A percentile compares a stretch with the other conserved stretches of the same genome.
Evolutionary conservation across 2,113 vertebrate species (phyloP).

Genomic region (Ia io): DNA sequence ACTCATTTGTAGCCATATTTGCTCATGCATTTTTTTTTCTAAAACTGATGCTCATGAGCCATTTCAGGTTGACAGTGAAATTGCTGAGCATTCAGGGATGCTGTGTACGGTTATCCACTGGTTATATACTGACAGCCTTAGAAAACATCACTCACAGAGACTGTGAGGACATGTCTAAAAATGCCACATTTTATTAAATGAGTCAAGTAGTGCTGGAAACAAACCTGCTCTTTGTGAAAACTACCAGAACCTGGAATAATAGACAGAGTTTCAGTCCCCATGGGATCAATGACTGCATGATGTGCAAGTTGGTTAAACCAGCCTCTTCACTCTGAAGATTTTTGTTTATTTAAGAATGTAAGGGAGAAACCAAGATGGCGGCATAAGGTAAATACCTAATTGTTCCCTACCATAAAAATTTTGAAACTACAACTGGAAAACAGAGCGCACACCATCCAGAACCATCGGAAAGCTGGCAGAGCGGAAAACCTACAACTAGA

Average conservation of each 20-base stretch:
- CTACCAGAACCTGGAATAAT: not conserved
- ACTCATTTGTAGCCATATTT: not conserved
- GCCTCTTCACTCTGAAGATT: not conserved
- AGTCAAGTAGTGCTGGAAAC: not conserved
- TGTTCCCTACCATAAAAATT: too few species aligned
- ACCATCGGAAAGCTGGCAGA: too few species aligned
- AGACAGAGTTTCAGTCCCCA: not conserved
- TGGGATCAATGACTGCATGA: not conserved
- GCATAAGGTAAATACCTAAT: too few species aligned
- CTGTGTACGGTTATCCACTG: not conserved
- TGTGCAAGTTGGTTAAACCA: not conserved
- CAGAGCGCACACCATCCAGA: too few species aligned
- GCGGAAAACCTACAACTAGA: too few species aligned
- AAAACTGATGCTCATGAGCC: not conserved
- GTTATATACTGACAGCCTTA: not conserved
- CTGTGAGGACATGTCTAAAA: not conserved
- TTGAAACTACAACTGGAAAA: too few species aligned
- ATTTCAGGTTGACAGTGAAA: not conserved
- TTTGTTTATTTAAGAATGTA: slow-evolving; percentile 13
- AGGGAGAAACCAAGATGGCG: too few species aligned
- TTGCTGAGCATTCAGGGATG: not conserved
- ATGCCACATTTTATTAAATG: not conserved
- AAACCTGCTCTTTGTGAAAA: not conserved
- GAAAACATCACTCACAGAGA: not conserved
- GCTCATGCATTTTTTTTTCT: not conserved